Conservation (phyloP, 2,888 invertebrate genomes). For the Drosophila basisetae region DNA sequence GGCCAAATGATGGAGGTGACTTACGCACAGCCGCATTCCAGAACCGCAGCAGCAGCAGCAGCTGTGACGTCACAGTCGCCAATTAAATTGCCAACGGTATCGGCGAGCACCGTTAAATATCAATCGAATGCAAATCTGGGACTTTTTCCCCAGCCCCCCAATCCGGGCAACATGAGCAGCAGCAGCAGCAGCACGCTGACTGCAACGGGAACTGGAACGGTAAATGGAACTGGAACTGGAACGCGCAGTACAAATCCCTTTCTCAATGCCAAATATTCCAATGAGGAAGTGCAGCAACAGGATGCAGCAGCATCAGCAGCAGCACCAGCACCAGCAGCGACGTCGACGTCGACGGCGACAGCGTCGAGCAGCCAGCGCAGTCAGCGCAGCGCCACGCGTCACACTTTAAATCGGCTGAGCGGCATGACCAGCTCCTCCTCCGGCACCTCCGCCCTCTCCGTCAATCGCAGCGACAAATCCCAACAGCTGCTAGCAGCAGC, state of each 20-base stretch:
- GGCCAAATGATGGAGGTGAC: slow-evolving; percentile 57
- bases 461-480: slow-evolving; percentile 65
- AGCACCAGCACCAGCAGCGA: slow-evolving; percentile 28
- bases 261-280: slow-evolving; percentile 81
- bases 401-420: slow-evolving; percentile 82
- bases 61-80: slow-evolving; percentile 73
- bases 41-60: slow-evolving; percentile 22
- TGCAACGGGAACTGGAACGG: slow-evolving; percentile 49
- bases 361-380: slow-evolving; percentile 77
- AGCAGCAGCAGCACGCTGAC: slow-evolving; percentile 40
- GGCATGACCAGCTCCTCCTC: slow-evolving; percentile 88
- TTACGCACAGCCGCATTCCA: slow-evolving; percentile 69
- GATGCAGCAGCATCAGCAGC: slow-evolving; percentile 41
- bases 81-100: slow-evolving; percentile 62
- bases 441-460: slow-evolving; percentile 84
- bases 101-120: slow-evolving; percentile 66
- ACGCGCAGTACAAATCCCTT: slow-evolving; percentile 84
- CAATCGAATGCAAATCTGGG: slow-evolving; percentile 69
- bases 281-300: slow-evolving; percentile 69
- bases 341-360: slow-evolving; percentile 78
- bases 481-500: slow-evolving; percentile 44
- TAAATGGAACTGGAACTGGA: slow-evolving; percentile 43
- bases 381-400: slow-evolving; percentile 82
- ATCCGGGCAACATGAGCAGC: slow-evolving; percentile 19
- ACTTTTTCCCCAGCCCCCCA: slow-evolving; percentile 51